Conservation (phyloP, 1,140 invertebrate genomes). For the Cepaea nemoralis region DNA sequence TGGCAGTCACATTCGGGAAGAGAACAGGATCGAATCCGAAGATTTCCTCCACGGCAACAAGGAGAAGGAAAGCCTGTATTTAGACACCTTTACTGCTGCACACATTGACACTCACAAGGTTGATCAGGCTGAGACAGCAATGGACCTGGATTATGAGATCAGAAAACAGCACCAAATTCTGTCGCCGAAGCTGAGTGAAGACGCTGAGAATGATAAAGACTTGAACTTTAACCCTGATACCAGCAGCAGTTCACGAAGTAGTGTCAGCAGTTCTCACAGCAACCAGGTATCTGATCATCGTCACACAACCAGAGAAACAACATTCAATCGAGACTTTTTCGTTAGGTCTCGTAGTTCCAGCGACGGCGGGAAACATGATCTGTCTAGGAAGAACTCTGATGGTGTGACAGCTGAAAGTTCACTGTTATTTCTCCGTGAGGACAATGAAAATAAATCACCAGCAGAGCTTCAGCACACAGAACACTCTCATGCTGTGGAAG, state of each 20-base stretch:
- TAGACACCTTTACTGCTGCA: no score
- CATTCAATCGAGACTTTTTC: conserved; percentile 22
- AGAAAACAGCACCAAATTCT: neutral
- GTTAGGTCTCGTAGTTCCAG: no score
- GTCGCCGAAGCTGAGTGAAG: neutral
- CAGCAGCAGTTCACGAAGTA: neutral
- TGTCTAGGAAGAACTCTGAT: neutral
- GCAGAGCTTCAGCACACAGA: neutral
- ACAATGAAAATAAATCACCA: neutral
- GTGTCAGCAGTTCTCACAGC: neutral
- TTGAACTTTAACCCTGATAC: neutral
- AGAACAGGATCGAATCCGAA: no score
- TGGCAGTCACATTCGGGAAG: no score
- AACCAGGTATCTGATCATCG: neutral
- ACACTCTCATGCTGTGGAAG: neutral
- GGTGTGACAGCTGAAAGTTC: neutral
- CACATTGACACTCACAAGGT: no score
- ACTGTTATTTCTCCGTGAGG: neutral
- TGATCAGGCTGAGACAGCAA: conserved; percentile 1
- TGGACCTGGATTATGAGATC: neutral
- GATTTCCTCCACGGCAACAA: no score
- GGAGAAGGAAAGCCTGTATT: no score
- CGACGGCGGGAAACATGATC: neutral
- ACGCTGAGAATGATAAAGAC: neutral
- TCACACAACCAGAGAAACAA: neutral